Evolutionary conservation across 2,888 invertebrate species (phyloP).

Genomic region (Cyclophora punctaria): DNA sequence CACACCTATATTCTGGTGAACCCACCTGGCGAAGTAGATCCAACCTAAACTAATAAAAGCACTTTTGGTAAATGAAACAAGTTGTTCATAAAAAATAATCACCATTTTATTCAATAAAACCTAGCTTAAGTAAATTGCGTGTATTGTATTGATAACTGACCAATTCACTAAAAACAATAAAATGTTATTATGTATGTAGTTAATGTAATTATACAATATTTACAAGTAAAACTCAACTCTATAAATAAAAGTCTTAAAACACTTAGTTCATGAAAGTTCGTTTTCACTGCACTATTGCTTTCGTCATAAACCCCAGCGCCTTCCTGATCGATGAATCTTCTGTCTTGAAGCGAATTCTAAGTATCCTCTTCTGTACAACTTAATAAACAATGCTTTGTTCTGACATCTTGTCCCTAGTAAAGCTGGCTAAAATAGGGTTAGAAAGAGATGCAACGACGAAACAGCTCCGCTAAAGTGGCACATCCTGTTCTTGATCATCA

Average conservation of each 20-base stretch:
- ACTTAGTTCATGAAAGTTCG: constrained; percentile 19
- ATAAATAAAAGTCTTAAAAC: constrained; percentile 15
- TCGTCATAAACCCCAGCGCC: constrained; percentile 14
- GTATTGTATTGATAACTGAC: constrained; percentile 2
- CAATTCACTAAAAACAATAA: constrained; percentile 10
- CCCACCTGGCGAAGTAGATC: no score
- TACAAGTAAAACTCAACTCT: constrained; percentile 13
- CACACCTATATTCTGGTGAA: no score
- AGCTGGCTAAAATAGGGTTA: constrained; percentile 57
- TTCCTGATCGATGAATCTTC: constrained; percentile 19
- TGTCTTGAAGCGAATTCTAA: constrained; percentile 18
- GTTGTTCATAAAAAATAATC: not conserved
- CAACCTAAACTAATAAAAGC: no score
- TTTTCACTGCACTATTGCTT: constrained; percentile 17
- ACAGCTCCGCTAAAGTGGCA: constrained; percentile 31
- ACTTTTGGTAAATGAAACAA: not conserved
- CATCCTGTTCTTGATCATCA: constrained; percentile 28
- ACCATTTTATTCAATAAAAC: not conserved
- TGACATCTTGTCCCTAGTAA: constrained; percentile 52
- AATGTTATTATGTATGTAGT: not conserved
- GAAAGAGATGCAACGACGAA: constrained; percentile 36
- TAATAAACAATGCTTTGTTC: constrained; percentile 32
- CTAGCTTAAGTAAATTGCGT: constrained; percentile 1
- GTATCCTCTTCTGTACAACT: constrained; percentile 34
- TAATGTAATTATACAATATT: constrained; percentile 18